Evolutionary conservation across 2,888 invertebrate genomes (phyloP), one percentile per base, ranked within the genome.

Genomic region (Rhamnusium bicolor): DNA sequence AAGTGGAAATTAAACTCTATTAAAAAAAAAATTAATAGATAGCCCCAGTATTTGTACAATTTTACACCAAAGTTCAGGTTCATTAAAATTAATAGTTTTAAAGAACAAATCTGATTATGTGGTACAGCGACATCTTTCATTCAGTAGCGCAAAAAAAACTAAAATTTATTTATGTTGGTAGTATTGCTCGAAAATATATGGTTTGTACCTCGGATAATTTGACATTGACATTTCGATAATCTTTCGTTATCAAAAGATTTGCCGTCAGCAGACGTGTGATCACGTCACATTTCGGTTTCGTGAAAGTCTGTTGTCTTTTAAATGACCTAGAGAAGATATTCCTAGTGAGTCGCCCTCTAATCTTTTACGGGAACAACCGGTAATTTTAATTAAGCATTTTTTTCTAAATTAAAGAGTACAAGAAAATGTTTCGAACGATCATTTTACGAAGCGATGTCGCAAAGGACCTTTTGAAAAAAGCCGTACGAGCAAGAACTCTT

Each of bases 361-460:
- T 32, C 69, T 58, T 71, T 72, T 73, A 72, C 72, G 67, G 74
- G 61, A 73, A 79, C 75, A 69, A 72, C 32, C n/a, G 54, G 47
- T 54, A 69, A 58, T 54, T 63, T 68, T 62, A 54, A 73, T 62
- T 72, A 58, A 62, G 60, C 58, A 66, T 68, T 65, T 71, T 76
- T 73, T 72, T 46, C 56, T 58, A 67, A 56, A 62, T 40, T 19
- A 60, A 51, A 27, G 27, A 77, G 72, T 60, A 66, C 56, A 18
- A 68, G 90, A 90, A 67, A 88, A 94, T 95, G 94, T 90, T 95
- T 89, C 92, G 94, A 90, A 92, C 93, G 88, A 91, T 93, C 84
- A 89, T 91, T 85, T 89, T 92, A 88, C 92, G 93, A 90, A 93
- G 92, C 87, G 92, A 93, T 87, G 88, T 92, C 82, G 87, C 93